These are phyloP conservation scores for Vanessa tameamea DNA, from an alignment of 1,140 invertebrate species.

Conservation along the genomic window DNA sequence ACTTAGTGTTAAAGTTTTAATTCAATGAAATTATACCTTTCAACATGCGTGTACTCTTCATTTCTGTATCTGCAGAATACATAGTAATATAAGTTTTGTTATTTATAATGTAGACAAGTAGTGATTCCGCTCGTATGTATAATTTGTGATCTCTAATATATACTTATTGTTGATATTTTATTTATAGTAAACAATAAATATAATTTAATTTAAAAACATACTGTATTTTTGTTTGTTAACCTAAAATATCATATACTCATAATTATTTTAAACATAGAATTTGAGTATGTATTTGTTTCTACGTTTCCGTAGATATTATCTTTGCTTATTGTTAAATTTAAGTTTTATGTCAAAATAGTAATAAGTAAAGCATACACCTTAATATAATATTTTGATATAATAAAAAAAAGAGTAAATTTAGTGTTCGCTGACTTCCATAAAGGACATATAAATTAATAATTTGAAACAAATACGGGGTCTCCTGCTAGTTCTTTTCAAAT, in stretches of 20 bases:
- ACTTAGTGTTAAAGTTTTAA: not conserved
- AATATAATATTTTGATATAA: no score
- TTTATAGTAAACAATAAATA: slow-evolving; percentile 33
- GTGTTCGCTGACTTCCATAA: no score
- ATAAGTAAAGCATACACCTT: no score
- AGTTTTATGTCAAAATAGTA: no score
- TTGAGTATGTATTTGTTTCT: not conserved
- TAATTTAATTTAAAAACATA: slow-evolving; percentile 20
- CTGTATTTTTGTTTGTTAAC: not conserved
- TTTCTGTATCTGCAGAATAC: not conserved
- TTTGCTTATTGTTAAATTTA: no score
- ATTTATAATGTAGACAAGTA: slow-evolving; percentile 24
- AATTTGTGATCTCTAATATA: slow-evolving; percentile 60
- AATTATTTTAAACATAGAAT: not conserved
- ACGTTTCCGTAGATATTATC: no score
- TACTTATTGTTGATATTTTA: slow-evolving; percentile 50
- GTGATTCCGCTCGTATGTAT: slow-evolving; percentile 35
- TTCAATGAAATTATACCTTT: not conserved
- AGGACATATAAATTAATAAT: no score
- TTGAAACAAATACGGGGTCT: no score
- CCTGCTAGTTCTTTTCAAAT: no score
- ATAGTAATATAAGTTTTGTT: slow-evolving; percentile 5
- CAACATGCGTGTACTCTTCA: not conserved
- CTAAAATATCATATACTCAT: no score
- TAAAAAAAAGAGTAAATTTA: no score